Evolutionary conservation across 2,797 vertebrate species (phyloP).

Genomic region (Danionella dracula): DNA sequence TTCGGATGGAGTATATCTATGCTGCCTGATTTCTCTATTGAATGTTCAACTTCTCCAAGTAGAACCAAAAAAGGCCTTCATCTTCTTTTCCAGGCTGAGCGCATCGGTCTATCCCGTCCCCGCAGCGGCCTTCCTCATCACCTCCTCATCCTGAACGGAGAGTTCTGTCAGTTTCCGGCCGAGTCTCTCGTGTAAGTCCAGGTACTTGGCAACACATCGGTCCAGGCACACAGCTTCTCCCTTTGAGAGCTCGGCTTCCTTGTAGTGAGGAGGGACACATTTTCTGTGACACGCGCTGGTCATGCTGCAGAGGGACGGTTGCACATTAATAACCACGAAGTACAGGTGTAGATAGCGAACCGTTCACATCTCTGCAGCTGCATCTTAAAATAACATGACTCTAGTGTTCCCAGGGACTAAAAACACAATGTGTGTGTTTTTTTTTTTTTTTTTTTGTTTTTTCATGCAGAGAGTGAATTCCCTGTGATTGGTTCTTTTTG

Average conservation of each 20-base stretch:
- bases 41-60: constrained; percentile 2
- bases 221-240: constrained; percentile 93
- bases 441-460: too few relatives aligned
- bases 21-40: not conserved
- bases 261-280: constrained; percentile 93
- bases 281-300: constrained; percentile 94
- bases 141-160: constrained; percentile 89
- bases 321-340: too few relatives aligned
- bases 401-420: too few relatives aligned
- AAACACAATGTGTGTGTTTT: too few relatives aligned
- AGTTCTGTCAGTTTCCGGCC: constrained; percentile 92
- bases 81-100: not conserved
- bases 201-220: constrained; percentile 94
- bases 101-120: constrained; percentile 58
- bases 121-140: constrained; percentile 81
- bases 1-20: too few relatives aligned
- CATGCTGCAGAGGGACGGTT: constrained; percentile 76
- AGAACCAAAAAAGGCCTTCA: not conserved
- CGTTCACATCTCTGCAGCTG: too few relatives aligned
- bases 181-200: constrained; percentile 91
- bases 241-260: constrained; percentile 90
- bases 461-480: too few relatives aligned
- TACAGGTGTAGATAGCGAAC: too few relatives aligned
- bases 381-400: too few relatives aligned
- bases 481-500: too few relatives aligned